Base-by-base conservation (phyloP, 2,888 invertebrate genomes). In the Cephus sareptanus region DNA sequence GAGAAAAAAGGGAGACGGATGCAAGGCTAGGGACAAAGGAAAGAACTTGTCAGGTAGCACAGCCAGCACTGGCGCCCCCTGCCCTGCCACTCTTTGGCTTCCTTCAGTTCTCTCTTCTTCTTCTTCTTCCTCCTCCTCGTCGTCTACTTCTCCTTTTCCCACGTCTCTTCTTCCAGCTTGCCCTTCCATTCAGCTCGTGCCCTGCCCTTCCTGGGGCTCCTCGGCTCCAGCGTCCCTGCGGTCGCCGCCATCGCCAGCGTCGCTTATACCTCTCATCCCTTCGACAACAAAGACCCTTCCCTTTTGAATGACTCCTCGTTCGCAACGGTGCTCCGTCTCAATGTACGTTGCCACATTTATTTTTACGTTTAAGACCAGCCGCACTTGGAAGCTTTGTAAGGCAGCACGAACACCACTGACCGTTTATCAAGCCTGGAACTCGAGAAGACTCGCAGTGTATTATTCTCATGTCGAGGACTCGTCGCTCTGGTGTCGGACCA, bases 41-140 rank as follows among this genome's bases (percentile, higher is more conserved):
- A 87, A 85, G 85, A 85, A 86, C 85, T 85, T 84, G 87, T 85
- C 86, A 85, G 87, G 86, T 87, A 86, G 85, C 85, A 81, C 79
- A 15, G 15, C 15, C 15, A 40, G 40, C 15, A 40, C 6, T 40
- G 78, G 83, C 82, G 83, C 81, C 81, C 80, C 81, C 79, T 81
- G 81, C 81, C 83, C 79, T 81, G 80, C 81, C 78, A 40, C 40
- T 40, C 40, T 6, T 40, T 40, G 15, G 40, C 79, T 79, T 79
- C 79, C 77, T 81, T 79, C 79, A 70, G 79, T 74, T 79, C 78
- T 82, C 80, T 35, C 74, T 75, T 80, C 77, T 76, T 76, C 75
- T 31, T 71, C 75, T 34, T 70, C 71, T 34, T 75, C 78, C 73
- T 75, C 69, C 69, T 69, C 77, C 75, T 75, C 35, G 73, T 76